phyloP scores from a whole-genome alignment of 2,888 invertebrate species.

The Chrysolina haemoptera region DNA sequence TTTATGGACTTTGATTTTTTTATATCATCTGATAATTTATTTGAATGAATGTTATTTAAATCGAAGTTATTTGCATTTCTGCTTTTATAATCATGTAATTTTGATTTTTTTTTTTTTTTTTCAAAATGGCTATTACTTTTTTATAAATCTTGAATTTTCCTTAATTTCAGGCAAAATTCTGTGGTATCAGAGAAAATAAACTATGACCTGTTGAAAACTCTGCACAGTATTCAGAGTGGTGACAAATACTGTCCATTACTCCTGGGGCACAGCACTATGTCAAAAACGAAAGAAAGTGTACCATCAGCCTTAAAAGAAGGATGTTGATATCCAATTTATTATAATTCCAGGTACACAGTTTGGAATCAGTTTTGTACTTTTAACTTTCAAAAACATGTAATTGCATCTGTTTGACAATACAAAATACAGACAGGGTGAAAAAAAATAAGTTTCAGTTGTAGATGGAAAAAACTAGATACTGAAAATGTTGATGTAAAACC shows the following conservation, averaged over 20 bases:
- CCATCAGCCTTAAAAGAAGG: constrained; percentile 78
- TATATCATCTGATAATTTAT: too few relatives aligned
- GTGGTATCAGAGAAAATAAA: constrained; percentile 89
- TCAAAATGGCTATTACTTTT: too few relatives aligned
- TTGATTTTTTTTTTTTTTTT: too few relatives aligned
- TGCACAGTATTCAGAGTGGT: constrained; percentile 82
- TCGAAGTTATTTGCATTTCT: too few relatives aligned
- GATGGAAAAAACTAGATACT: neutral
- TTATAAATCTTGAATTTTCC: neutral
- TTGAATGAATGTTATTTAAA: too few relatives aligned
- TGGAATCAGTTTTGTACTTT: neutral
- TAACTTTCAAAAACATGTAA: neutral
- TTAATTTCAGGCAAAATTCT: constrained; percentile 84
- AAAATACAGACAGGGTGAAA: constrained; percentile 1
- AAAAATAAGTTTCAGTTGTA: neutral
- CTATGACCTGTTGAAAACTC: constrained; percentile 89
- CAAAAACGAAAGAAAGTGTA: constrained; percentile 89
- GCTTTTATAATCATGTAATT: too few relatives aligned
- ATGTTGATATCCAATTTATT: constrained; percentile 50
- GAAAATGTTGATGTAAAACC: neutral
- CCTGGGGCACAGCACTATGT: constrained; percentile 80
- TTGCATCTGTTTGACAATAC: constrained; percentile 5
- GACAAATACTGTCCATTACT: constrained; percentile 81
- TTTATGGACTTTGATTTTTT: too few relatives aligned
- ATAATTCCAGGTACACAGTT: neutral